Evolutionary conservation across 2,888 invertebrate genomes (phyloP), one percentile per base, ranked within the genome.

Genomic region (Tethea ocularis): DNA sequence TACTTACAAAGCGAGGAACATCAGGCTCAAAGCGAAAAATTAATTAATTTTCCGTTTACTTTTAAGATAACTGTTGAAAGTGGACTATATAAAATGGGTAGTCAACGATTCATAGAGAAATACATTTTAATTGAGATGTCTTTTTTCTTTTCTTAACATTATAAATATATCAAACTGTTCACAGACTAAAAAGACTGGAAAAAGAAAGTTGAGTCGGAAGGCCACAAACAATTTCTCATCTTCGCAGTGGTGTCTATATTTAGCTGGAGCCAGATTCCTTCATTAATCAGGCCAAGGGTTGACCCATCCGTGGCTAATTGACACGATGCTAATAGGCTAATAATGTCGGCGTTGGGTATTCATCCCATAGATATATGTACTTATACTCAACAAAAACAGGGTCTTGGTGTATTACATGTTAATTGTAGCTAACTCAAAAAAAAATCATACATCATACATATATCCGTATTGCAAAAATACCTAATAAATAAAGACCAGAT

Each of bases 211-310:
- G n/a, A n/a, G n/a, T n/a, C n/a, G n/a, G n/a, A 26, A 26, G 10
- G 20, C 10, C 10, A 8, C 7, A 20, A 38, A 38, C 38, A n/a
- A 38, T 38, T n/a, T n/a, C 36, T 36, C 41, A 41, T 46, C 17
- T 46, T 20, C 7, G 6, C 2, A 3, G n/a, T 17, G 46, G 10
- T 13, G 41, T 20, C 46, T 46, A 46, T 7, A 10, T 46, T 8
- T 20, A 46, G 46, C 10, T 2, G 10, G 20, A 46, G 46, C 20
- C 20, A 54, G 54, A 17, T 17, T 53, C 23, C 22, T 73, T 66
- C 74, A 80, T 80, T 78, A 79, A 80, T 81, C 77, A 81, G 76
- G 71, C 71, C 72, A 69, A 74, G 72, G 75, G 69, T 68, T 66
- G 61, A 60, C 20, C 38, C 46, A 15, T 63, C 68, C 60, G 54